Base-by-base conservation (phyloP, 2,113 vertebrate species). In the Calonectris borealis region DNA sequence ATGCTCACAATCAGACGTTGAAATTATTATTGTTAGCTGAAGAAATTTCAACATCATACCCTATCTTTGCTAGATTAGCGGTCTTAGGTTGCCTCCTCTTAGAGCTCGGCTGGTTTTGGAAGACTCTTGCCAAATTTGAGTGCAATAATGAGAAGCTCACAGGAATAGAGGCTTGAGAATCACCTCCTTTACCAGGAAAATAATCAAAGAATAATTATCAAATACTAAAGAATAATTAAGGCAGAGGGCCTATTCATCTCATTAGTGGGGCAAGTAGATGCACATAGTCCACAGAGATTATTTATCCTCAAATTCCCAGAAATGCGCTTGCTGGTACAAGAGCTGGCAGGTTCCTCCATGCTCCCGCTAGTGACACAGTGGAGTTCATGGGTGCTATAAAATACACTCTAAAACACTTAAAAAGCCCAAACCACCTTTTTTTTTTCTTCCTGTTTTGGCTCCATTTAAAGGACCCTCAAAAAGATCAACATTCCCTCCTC, bases 1-100 rank as follows among this genome's bases (percentile, higher is more conserved):
- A 24, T 0, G 51, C 19, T 6, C 1, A 1, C 14, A 11, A 54
- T 27, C 1, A n/a, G 22, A 10, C 4, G 14, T 0, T 69, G 70
- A 27, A 66, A 85, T 58, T 21, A 32, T 27, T 12, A 46, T 9
- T 2, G 0, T 21, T 6, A n/a, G 51, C 8, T 32, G 60, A 70
- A 58, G 14, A 19, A 38, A 51, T 16, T 19, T 58, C 51, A 32
- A 32, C 14, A 27, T 15, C 13, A 3, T 1, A 31, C 20, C 40
- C 36, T 2, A 0, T 46, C 42, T 89, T 66, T 58, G 15, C 14
- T 13, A 40, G 24, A 17, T 42, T 3, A 32, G 32, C 0, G 5
- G 46, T 8, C 26, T 49, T 22, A 22, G 38, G 42, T 27, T 70
- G 71, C 18, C 32, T 87, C 16, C 42, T 21, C 18, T 29, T 0